These are phyloP conservation scores for Mamestra configurata DNA, from an alignment of 1,140 invertebrate species.

Conservation along the genomic window DNA sequence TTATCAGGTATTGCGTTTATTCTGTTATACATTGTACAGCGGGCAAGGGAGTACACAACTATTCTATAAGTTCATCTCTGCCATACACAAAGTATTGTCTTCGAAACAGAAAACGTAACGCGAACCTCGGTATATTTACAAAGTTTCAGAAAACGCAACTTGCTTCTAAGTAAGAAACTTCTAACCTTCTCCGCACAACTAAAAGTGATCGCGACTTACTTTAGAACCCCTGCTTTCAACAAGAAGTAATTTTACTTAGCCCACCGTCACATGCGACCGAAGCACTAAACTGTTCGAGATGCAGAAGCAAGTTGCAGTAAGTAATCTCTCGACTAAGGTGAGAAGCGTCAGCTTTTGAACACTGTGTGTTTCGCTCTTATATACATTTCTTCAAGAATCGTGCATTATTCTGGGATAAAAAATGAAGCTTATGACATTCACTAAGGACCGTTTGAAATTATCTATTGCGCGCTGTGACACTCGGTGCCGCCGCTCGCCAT, in stretches of 20 bases:
- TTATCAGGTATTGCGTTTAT: no score
- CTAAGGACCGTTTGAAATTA: no score
- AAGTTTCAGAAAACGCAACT: neutral
- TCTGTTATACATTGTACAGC: no score
- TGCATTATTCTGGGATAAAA: no score
- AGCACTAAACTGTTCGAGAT: neutral
- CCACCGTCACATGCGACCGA: neutral
- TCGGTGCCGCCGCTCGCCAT: no score
- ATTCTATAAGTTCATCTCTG: no score
- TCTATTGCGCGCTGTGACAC: no score
- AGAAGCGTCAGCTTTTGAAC: no score
- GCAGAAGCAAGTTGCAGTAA: neutral
- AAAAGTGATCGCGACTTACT: conserved; percentile 1
- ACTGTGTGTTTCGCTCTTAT: no score
- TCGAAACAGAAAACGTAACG: neutral
- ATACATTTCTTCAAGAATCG: no score
- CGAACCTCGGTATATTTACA: neutral
- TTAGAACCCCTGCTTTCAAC: neutral
- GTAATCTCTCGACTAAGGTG: neutral
- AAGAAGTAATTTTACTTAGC: neutral
- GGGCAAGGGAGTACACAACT: no score
- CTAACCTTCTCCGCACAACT: neutral
- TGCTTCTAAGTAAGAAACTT: neutral
- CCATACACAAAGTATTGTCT: neutral
- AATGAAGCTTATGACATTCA: no score